Conservation (phyloP, 2,113 vertebrate genomes). For the Oryzias woworae region DNA sequence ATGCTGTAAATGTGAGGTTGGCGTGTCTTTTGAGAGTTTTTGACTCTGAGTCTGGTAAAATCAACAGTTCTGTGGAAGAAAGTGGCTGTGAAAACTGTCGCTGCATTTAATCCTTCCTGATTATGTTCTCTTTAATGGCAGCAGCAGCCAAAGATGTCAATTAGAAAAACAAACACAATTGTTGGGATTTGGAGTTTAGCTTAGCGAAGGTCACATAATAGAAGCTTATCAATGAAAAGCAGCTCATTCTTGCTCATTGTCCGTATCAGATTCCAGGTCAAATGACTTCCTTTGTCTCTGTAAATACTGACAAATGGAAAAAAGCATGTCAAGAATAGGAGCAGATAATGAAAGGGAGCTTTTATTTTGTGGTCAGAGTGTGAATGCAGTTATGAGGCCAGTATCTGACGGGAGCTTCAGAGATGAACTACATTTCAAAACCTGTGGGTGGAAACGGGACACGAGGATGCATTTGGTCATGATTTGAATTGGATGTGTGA, state of each 20-base stretch:
- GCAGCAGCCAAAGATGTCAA: not conserved
- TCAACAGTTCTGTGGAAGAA: not conserved
- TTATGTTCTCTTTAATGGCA: not conserved
- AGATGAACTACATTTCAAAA: no score
- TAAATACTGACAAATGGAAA: not conserved
- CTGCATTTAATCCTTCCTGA: not conserved
- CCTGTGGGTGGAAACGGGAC: no score
- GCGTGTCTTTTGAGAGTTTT: not conserved
- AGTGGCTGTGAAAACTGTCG: not conserved
- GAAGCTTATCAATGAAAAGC: not conserved
- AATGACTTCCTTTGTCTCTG: not conserved
- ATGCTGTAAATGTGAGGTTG: not conserved
- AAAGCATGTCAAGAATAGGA: not conserved
- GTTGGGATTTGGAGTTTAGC: not conserved
- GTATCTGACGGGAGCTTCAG: no score
- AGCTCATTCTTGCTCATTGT: not conserved
- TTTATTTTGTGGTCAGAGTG: not conserved
- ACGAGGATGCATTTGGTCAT: no score
- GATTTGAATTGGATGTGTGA: no score
- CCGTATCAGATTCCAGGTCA: not conserved
- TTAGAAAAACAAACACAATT: not conserved
- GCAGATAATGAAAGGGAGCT: not conserved
- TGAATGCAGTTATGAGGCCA: no score
- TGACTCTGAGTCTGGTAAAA: not conserved
- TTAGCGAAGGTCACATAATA: not conserved